Evolutionary conservation across 2,888 invertebrate genomes (phyloP), one percentile per base, ranked within the genome.

Genomic region (Ceriagrion tenellum): DNA sequence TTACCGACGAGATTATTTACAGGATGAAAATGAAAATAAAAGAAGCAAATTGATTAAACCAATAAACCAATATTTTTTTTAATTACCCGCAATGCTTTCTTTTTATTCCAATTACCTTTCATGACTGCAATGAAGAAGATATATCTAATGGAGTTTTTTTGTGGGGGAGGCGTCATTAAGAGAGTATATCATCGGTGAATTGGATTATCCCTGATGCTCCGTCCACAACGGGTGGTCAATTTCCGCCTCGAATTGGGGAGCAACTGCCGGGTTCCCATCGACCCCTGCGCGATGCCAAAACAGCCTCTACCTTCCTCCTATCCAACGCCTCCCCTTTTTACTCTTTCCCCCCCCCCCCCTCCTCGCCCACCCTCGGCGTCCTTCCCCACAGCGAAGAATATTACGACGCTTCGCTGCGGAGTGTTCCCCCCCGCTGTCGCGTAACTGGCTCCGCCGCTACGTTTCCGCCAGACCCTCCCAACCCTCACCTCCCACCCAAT

Each of bases 231-330:
- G 81, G 81, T 81, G 81, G 30, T 35, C 81, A 13, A 81, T 81
- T 81, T 35, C 35, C 81, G 3, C 30, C 81, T 35, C 81, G 35
- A 81, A 81, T 81, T 81, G 81, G 81, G 35, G 35, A 81, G 69
- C 69, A 69, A 81, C 81, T 69, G n/a, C 69, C n/a, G 69, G 10
- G 69, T 23, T 69, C 69, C 69, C 81, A 81, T 81, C 30, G 81
- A 81, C n/a, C 69, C 69, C 81, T 69, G 81, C 18, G 30, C 81
- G 81, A 16, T 81, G 8, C 81, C 81, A 35, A 47, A 81, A 35
- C 81, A 35, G 13, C 81, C 30, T 35, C 16, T 81, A 3, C 30
- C 81, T 59, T 2, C 59, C 59, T 59, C 16, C 0, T 16, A 59
- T 20, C 59, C 59, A 59, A 16, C 59, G 0, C 20, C 12, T 59